Evolutionary conservation across 2,888 invertebrate species (phyloP), one percentile per base, ranked within the genome.

Genomic region (Crocallis elinguaria): DNA sequence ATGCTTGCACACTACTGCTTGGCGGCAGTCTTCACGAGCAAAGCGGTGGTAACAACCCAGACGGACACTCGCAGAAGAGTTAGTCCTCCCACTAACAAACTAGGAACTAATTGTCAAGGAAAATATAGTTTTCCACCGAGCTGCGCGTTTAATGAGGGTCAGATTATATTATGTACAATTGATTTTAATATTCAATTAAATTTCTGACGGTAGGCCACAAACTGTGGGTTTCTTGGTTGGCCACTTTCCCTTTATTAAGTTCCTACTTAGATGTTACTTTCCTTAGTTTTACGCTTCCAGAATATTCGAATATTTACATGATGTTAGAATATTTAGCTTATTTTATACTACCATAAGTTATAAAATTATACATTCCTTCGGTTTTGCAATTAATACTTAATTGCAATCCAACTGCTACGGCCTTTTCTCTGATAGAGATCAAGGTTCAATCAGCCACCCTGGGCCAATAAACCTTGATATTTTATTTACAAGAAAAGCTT

Each of bases 121-220:
- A 3, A 12, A 19, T 12, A 30, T 12, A 27, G 9, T 35, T 37
- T 16, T 23, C 37, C 13, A 2, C 25, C n/a, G 33, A 16, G 14
- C 13, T 14, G 14, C 25, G 0, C 9, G 16, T 14, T 16, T 37
- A 43, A 43, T 30, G 12, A 7, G 12, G 50, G 39, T 45, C 51
- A 51, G 13, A 21, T 41, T 32, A 27, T 36, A 29, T n/a, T 44
- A 39, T 27, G 33, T 39, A 14, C 30, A 38, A 37, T 32, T 44
- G 25, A 44, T 45, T 35, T 30, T 43, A 58, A 58, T 60, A 52
- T 57, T 50, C 51, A 57, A 63, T 60, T 54, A 63, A 43, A 43
- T 59, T 58, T 61, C 63, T 55, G 55, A 35, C 57, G 51, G 49
- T 54, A 49, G 33, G 56, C 51, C 54, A 56, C 58, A 49, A 41